Evolutionary conservation across 1,140 invertebrate species (phyloP).

Genomic region (Anoplophora glabripennis): DNA sequence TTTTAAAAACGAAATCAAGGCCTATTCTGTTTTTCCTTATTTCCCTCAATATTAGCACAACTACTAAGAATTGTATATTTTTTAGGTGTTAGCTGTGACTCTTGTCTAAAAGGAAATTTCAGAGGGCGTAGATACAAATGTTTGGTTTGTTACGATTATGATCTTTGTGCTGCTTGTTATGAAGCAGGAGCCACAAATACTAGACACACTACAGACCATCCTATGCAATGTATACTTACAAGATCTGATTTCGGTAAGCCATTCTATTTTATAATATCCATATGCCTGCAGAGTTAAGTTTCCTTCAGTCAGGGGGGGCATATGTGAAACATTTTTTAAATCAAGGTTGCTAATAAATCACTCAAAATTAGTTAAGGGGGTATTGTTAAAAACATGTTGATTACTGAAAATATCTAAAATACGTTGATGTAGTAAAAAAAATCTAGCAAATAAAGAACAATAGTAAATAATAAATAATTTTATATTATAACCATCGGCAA

Average conservation of each 20-base stretch:
- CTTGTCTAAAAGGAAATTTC: constrained; percentile 97
- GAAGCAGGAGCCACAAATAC: constrained; percentile 91
- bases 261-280: background rate
- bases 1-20: background rate
- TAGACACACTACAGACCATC: constrained; percentile 91
- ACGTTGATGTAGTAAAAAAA: too few relatives aligned
- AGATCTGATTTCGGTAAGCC: constrained; percentile 89
- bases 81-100: constrained; percentile 97
- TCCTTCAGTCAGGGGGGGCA: too few relatives aligned
- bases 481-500: too few relatives aligned
- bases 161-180: constrained; percentile 95
- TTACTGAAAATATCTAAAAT: too few relatives aligned
- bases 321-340: too few relatives aligned
- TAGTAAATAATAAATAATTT: too few relatives aligned
- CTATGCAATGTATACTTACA: constrained; percentile 98
- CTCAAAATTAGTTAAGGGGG: too few relatives aligned
- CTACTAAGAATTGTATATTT: constrained; percentile 29
- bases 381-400: too few relatives aligned
- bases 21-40: background rate
- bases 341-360: too few relatives aligned
- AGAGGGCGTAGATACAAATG: constrained; percentile 96
- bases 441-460: too few relatives aligned
- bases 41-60: background rate
- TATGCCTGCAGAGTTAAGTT: too few relatives aligned
- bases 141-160: constrained; percentile 98